These are phyloP conservation scores for Caenorhabditis inopinata DNA, from an alignment of 1,140 invertebrate genomes.

Conservation along the genomic window DNA sequence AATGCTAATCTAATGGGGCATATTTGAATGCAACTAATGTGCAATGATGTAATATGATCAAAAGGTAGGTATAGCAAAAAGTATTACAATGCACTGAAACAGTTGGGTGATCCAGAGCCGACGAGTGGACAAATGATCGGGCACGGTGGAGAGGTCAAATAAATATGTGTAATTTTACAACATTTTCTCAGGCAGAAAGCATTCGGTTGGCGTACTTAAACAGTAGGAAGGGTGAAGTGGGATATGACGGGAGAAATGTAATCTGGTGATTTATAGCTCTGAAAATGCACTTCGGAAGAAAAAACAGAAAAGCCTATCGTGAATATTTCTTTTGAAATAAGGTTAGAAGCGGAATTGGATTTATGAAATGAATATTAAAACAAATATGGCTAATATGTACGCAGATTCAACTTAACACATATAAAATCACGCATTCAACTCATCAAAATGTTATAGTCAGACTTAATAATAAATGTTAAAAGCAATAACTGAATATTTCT, in stretches of 20 bases:
- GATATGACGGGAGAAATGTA: not conserved
- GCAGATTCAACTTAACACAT: no score
- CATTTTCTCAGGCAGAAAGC: not conserved
- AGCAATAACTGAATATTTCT: no score
- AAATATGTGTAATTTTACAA: conserved; percentile 6
- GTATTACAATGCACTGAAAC: conserved; percentile 7
- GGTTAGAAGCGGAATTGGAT: no score
- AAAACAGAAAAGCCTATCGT: no score
- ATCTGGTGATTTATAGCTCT: no score
- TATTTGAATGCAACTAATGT: not conserved
- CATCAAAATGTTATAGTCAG: no score
- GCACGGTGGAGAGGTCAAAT: not conserved
- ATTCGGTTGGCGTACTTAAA: not conserved
- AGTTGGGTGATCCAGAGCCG: not conserved
- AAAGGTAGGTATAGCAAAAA: not conserved
- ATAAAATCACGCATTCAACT: no score
- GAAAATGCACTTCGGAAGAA: no score
- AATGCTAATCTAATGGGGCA: not conserved
- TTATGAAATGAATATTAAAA: no score
- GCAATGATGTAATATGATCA: conserved; percentile 11
- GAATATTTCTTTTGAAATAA: no score
- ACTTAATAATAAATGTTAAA: no score
- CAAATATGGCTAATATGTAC: no score
- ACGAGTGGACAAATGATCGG: not conserved
- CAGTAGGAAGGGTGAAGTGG: not conserved